Evolutionary conservation across 2,797 vertebrate genomes (phyloP), one percentile per base, ranked within the genome.

Genomic region (Melanotaenia pygmaea): DNA sequence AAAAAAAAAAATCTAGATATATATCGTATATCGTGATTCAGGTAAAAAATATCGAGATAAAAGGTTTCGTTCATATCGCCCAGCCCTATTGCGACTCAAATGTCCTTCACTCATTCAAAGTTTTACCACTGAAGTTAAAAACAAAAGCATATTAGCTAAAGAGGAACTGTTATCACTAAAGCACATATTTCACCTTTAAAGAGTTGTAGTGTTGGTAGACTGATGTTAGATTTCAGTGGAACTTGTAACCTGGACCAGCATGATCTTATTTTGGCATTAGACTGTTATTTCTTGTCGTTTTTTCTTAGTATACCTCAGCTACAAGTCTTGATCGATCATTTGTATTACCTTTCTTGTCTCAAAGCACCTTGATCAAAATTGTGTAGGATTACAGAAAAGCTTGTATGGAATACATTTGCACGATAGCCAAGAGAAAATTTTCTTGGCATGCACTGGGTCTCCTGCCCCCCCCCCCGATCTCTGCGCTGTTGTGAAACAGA

Each of bases 241-340:
- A 24, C 13, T 16, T 53, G 35, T 38, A 5, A 50, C 32, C 0
- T 20, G 12, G 14, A 64, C 18, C 35, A 61, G 40, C n/a, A 8
- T 37, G 7, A 70, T 54, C 20, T 59, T 6, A 62, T 64, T 62
- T 74, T 67, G 62, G 74, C 63, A 43, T 79, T 59, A 70, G 40
- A 43, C 30, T 32, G 28, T 32, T 70, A n/a, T 59, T 35, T 71
- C 22, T 18, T 4, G 6, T 53, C 26, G 22, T 59, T 65, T 12
- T 37, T 9, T 56, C n/a, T 24, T 45, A 37, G 2, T 43, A 10
- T 37, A 43, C 10, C 0, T 9, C 1, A 58, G 34, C n/a, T 11
- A 22, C 22, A 45, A 45, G 50, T 40, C 11, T 20, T 24, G 7
- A 62, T 16, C 58, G 35, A 32, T 18, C 28, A 26, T 53, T 4